These are phyloP conservation scores for Aegypius monachus DNA, from an alignment of 2,113 vertebrate genomes.

Conservation along the genomic window DNA sequence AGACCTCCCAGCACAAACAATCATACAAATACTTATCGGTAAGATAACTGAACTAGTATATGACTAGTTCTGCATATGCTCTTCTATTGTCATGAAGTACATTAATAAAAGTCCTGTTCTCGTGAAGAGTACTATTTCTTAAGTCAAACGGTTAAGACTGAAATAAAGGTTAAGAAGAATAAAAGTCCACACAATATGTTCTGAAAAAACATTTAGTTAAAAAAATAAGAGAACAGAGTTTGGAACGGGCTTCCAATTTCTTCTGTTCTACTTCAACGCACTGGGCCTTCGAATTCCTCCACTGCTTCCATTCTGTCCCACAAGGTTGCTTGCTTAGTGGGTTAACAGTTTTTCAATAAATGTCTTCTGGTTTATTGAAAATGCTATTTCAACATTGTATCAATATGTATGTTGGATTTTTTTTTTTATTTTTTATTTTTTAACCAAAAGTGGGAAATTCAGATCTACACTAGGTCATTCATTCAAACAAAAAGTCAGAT, in stretches of 20 bases:
- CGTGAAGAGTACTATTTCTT: not conserved
- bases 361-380: not conserved
- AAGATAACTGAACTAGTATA: not conserved
- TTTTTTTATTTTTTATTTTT: not conserved
- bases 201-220: not conserved
- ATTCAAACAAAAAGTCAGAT: not conserved
- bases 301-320: not conserved
- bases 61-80: not conserved
- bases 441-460: not conserved
- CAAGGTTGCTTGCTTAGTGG: rapidly evolving
- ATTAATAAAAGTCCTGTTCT: not conserved
- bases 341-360: not conserved
- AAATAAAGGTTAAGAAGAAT: not conserved
- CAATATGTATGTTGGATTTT: not conserved
- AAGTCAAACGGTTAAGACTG: not conserved
- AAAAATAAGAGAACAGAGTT: not conserved
- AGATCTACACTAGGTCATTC: not conserved
- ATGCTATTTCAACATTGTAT: not conserved
- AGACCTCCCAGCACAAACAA: not conserved
- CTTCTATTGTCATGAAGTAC: not conserved
- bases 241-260: not conserved
- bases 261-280: not conserved
- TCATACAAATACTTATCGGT: not conserved
- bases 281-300: not conserved
- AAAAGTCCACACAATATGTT: not conserved